A percentile compares a stretch with the other conserved stretches of the same genome.
phyloP scores from a whole-genome alignment of 1,140 invertebrate genomes.

The Ganaspis sp. region DNA sequence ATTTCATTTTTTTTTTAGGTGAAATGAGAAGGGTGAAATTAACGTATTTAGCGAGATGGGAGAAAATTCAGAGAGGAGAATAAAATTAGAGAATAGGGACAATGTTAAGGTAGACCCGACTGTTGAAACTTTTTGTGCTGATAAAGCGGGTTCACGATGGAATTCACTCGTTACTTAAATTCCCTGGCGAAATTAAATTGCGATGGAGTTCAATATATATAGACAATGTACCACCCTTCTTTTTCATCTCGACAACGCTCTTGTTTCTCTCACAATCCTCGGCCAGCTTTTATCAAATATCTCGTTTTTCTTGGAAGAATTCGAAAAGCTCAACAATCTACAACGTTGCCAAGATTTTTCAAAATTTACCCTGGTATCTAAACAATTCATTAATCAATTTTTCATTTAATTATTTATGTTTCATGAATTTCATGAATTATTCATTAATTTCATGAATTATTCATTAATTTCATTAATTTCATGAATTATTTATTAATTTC shows the following conservation, averaged over 20 bases:
- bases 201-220: neutral
- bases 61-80: too few relatives aligned
- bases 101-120: neutral
- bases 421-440: too few relatives aligned
- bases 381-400: too few relatives aligned
- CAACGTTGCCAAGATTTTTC: neutral
- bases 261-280: neutral
- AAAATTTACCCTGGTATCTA: too few relatives aligned
- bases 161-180: neutral
- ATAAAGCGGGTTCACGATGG: neutral
- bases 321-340: neutral
- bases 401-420: too few relatives aligned
- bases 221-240: neutral
- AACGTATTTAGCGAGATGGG: too few relatives aligned
- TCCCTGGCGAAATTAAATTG: constrained; percentile 14
- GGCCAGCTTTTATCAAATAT: constrained; percentile 1
- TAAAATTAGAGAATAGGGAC: too few relatives aligned
- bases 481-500: too few relatives aligned
- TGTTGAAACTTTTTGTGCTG: neutral
- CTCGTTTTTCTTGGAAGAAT: neutral
- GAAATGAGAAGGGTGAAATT: too few relatives aligned
- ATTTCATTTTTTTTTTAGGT: too few relatives aligned
- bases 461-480: too few relatives aligned
- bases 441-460: too few relatives aligned
- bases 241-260: neutral